Conservation (phyloP, 2,797 vertebrate genomes). For the Coendou prehensilis region DNA sequence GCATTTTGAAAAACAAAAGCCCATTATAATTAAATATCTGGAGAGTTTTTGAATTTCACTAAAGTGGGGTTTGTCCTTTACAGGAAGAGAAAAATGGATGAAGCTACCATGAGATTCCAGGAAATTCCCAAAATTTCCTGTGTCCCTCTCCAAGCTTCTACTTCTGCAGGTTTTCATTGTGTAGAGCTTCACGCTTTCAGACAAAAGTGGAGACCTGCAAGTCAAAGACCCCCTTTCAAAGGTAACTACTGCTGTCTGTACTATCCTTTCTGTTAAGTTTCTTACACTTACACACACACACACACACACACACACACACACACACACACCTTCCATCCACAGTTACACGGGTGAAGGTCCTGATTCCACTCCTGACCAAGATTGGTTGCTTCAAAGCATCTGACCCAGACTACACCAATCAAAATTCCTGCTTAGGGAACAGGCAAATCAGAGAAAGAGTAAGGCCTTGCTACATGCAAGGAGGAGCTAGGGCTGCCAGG, state of each 20-base stretch:
- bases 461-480: not conserved
- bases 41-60: constrained; percentile 41
- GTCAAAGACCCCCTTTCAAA: constrained; percentile 10
- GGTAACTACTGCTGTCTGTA: not conserved
- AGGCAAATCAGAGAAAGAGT: not conserved
- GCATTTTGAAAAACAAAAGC: constrained; percentile 50
- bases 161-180: not conserved
- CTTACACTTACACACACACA: not conserved
- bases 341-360: not conserved
- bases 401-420: not conserved
- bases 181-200: not conserved
- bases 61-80: not conserved
- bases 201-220: not conserved
- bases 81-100: not conserved
- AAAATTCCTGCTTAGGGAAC: not conserved
- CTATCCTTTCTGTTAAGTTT: not conserved
- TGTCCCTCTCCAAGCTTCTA: not conserved
- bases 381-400: not conserved
- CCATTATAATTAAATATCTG: constrained; percentile 5
- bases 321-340: not conserved
- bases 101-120: not conserved
- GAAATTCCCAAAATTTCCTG: constrained; percentile 3
- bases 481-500: not conserved
- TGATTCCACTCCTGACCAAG: not conserved
- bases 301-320: not conserved